Evolutionary conservation across 2,797 vertebrate species (phyloP).

Genomic region (Urosaurus nigricauda): DNA sequence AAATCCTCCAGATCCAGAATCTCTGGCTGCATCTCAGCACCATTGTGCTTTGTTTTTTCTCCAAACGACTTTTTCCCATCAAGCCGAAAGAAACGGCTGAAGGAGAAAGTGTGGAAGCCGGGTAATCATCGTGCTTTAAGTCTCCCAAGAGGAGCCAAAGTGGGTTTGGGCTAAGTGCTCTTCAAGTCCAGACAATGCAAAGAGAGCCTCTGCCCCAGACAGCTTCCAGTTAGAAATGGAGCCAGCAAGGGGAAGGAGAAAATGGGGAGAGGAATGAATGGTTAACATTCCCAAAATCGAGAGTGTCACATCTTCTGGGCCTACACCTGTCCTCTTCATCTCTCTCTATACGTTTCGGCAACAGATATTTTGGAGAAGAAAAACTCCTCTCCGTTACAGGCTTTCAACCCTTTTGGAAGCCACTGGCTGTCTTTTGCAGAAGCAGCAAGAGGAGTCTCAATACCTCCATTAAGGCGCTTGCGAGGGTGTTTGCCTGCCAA

Average conservation of each 20-base stretch:
- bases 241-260: not conserved
- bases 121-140: not conserved
- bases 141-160: not conserved
- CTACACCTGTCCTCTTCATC: not conserved
- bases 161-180: constrained; percentile 1
- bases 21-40: too few species aligned
- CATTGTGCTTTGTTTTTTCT: not conserved
- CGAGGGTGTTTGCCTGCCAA: constrained; percentile 9
- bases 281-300: not conserved
- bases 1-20: not conserved
- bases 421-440: not conserved
- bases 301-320: not conserved
- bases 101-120: not conserved
- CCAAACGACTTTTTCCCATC: not conserved
- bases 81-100: not conserved
- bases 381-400: not conserved
- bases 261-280: accelerated
- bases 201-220: constrained; percentile 31
- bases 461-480: constrained; percentile 26
- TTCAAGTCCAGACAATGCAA: not conserved
- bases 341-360: not conserved
- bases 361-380: not conserved
- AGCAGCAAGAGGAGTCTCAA: not conserved
- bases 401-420: not conserved
- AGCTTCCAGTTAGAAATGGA: not conserved